Evolutionary conservation across 2,797 vertebrate genomes (phyloP), one percentile per base, ranked within the genome.

Genomic region (Xiphophorus birchmanni): DNA sequence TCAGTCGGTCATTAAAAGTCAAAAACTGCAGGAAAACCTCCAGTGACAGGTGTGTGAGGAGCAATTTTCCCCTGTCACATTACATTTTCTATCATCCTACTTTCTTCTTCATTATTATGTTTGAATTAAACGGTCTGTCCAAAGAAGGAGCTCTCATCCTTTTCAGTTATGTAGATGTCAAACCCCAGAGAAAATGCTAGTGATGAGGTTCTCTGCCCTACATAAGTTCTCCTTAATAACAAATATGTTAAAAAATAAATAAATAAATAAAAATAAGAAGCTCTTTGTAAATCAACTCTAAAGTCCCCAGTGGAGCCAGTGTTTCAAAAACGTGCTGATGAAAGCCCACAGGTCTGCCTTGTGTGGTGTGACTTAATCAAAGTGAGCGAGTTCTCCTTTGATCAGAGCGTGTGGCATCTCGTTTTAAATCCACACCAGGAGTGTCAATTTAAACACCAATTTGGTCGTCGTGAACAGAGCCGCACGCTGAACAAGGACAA

Each of bases 321-420:
- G 47, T 81, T 84, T 84, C 35, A 71, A 75, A 83, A 79, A 47
- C 5, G 15, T 73, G 50, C 21, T 23, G 75, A 79, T 87, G 67
- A 85, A 72, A 89, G 79, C 26, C 69, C 60, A 47, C 3, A 75
- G 76, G 77, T 78, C 73, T 29, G 23, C 18, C 37, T 78, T 80
- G 32, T 84, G 86, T 47, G 47, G 44, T 83, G 63, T 40, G 86
- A 88, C 83, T 84, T 82, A 71, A 88, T 92, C 83, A 92, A 83
- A 85, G 83, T 29, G 5, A 35, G 69, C 23, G 32, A 81, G 74
- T 73, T 65, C 32, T 12, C 12, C 85, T 90, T 89, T 92, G 88
- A 92, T 91, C 84, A 42, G 79, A 60, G 56, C 74, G 1, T 67
- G 74, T 74, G 77, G 75, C 74, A 76, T 86, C 58, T 87, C 60